A percentile compares a stretch with the other conserved stretches of the same genome.
Evolutionary conservation across 2,888 invertebrate genomes (phyloP).

Genomic region (Xestia ashworthii): DNA sequence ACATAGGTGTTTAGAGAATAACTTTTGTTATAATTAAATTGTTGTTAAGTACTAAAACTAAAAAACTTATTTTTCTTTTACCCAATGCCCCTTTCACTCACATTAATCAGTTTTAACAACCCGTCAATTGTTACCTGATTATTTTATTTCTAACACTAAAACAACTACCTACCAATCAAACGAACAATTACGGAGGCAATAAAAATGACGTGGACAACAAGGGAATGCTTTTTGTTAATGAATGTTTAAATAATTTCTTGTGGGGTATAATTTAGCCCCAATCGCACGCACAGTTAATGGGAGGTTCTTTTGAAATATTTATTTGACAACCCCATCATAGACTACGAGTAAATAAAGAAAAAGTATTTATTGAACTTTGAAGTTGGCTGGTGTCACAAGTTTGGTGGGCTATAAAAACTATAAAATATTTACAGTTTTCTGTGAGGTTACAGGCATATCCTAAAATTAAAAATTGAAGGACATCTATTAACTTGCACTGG

Average conservation of each 20-base stretch:
- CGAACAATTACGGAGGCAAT: conserved; percentile 70
- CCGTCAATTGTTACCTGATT: conserved; percentile 35
- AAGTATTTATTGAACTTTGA: not conserved
- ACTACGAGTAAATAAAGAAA: not conserved
- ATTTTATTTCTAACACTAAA: conserved; percentile 52
- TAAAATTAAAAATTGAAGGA: too few relatives aligned
- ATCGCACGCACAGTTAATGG: conserved; percentile 69
- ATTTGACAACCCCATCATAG: conserved; percentile 43
- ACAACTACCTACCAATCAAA: conserved; percentile 66
- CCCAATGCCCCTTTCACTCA: not conserved
- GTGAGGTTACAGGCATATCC: too few relatives aligned
- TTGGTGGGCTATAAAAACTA: too few relatives aligned
- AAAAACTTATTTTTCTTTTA: not conserved
- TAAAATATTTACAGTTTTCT: too few relatives aligned
- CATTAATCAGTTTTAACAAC: conserved; percentile 20
- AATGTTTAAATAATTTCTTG: conserved; percentile 75
- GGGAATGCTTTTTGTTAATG: conserved; percentile 79
- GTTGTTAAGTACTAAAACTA: too few relatives aligned
- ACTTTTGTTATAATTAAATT: too few relatives aligned
- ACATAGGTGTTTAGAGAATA: too few relatives aligned
- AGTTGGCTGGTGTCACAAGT: not conserved
- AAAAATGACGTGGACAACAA: conserved; percentile 71
- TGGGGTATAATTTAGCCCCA: conserved; percentile 61
- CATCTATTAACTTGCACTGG: too few relatives aligned
- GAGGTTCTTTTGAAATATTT: conserved; percentile 67